Percentiles rank a stretch among this genome's conserved stretches.
These are phyloP conservation scores for Lycia hirtaria DNA, from an alignment of 2,888 invertebrate species.

Conservation along the genomic window DNA sequence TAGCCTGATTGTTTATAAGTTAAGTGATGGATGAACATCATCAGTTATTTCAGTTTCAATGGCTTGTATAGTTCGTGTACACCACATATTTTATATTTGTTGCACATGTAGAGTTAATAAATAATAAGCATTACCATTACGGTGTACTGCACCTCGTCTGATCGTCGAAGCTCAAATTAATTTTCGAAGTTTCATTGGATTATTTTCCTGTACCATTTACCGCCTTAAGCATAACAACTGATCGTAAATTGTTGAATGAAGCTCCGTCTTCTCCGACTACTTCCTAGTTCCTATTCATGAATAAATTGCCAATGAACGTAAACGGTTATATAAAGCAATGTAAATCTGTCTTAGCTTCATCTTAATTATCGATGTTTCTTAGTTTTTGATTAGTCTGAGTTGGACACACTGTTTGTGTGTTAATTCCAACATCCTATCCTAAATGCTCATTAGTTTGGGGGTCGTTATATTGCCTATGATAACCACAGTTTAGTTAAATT, in stretches of 20 bases:
- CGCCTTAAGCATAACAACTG: neutral
- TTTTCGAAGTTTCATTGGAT: neutral
- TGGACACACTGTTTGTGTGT: neutral
- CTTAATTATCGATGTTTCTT: neutral
- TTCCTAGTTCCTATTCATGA: conserved; percentile 1
- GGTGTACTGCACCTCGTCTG: neutral
- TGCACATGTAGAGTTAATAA: too few species aligned
- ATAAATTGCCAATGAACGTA: conserved; percentile 9
- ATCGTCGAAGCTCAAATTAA: neutral
- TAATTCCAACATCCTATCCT: neutral
- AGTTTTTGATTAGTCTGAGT: neutral
- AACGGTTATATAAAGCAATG: neutral
- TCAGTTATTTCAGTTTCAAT: too few species aligned
- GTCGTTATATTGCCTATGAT: conserved; percentile 3
- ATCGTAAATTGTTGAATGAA: conserved; percentile 6
- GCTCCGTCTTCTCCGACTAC: neutral
- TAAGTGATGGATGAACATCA: too few species aligned
- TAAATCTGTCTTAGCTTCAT: neutral
- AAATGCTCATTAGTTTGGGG: conserved; percentile 6
- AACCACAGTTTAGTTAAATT: conserved; percentile 3
- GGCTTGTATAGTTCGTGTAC: too few species aligned
- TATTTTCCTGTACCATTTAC: neutral
- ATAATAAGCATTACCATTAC: neutral
- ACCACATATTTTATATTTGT: too few species aligned
- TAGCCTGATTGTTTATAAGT: too few species aligned